Evolutionary conservation across 1,140 invertebrate genomes (phyloP).

Genomic region (Alviniconcha marisindica): DNA sequence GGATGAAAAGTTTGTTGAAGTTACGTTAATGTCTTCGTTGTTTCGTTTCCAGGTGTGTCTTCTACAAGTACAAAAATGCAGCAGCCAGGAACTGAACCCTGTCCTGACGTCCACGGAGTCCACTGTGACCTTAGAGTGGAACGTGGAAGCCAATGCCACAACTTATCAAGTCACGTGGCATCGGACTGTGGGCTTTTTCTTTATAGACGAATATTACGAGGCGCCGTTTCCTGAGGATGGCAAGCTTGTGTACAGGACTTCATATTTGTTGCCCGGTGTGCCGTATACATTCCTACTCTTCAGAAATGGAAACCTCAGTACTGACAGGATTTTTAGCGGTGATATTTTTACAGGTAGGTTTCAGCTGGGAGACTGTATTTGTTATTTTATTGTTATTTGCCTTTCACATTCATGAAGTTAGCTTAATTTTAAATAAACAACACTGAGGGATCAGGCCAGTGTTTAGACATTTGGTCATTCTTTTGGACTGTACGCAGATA

Average conservation of each 20-base stretch:
- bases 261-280: slow-evolving; percentile 19
- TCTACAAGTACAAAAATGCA: neutral
- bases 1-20: no score
- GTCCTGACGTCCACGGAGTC: slow-evolving; percentile 31
- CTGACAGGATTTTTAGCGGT: neutral
- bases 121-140: neutral
- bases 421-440: no score
- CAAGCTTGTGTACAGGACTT: neutral
- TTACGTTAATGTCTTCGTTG: neutral
- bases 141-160: slow-evolving; percentile 7
- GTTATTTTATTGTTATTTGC: no score
- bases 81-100: neutral
- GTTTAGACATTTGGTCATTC: no score
- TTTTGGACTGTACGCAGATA: no score
- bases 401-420: no score
- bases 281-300: slow-evolving; percentile 32
- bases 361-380: neutral
- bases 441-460: no score
- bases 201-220: slow-evolving; percentile 5
- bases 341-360: slow-evolving; percentile 38
- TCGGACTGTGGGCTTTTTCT: slow-evolving; percentile 14
- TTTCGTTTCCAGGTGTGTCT: neutral
- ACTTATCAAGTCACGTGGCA: slow-evolving; percentile 24
- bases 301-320: slow-evolving; percentile 13
- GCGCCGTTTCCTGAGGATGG: neutral